Base-by-base conservation (phyloP, 2,797 vertebrate species). In the Chelmon rostratus region DNA sequence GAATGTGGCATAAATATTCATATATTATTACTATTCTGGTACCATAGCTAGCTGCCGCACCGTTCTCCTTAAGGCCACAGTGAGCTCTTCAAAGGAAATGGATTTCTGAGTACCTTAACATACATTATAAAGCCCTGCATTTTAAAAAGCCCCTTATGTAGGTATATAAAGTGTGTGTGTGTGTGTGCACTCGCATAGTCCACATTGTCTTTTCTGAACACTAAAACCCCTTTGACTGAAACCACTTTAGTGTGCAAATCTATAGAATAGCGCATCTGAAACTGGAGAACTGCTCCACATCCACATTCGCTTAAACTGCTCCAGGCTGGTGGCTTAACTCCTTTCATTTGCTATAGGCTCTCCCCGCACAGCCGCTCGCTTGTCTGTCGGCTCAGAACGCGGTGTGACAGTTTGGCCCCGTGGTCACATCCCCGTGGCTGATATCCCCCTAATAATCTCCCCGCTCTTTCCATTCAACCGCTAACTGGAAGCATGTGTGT, bases 1-100 rank as follows among this genome's bases (percentile, higher is more conserved):
- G 79, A 81, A 79, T 84, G 73, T 76, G 77, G 53, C 85, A 91
- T 92, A 90, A 87, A 92, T 91, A 92, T 93, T 92, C 83, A 92
- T 88, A 77, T 87, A 86, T 84, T 84, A 86, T 86, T 86, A 83
- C 78, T 88, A 89, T 90, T 91, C 89, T 82, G 78, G 67, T 73
- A 68, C 58, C 84, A 84, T 81, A 86, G 84, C 54, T 18, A 49
- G 68, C 80, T 67, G 47, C 46, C 76, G 77, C 79, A 76, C 68
- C 81, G 66, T 80, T 90, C 84, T 88, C 82, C 86, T 88, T 84
- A 79, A 92, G 88, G 91, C 89, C 90, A 91, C 81, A 71, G 73
- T 66, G 78, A 87, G 83, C 79, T 86, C 82, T 91, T 92, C 84
- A 92, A 93, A 91, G 89, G 57, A 89, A 85, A 90, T 88, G 79